phyloP scores from a whole-genome alignment of 1,140 invertebrate species.

The Pararge aegeria region DNA sequence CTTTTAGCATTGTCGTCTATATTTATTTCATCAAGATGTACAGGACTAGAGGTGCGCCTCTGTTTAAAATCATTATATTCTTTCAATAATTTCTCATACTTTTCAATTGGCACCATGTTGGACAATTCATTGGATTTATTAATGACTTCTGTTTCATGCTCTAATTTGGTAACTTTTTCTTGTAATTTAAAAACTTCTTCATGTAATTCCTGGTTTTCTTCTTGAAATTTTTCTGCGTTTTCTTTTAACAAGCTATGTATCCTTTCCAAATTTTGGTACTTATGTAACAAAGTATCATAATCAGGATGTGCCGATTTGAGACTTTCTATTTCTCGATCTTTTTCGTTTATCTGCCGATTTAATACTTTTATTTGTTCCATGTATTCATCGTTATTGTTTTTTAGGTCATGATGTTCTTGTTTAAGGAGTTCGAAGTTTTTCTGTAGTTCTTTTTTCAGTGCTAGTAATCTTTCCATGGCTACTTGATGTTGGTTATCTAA shows the following conservation, averaged over 20 bases:
- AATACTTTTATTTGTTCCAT: conserved; percentile 68
- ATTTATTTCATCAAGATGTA: conserved; percentile 68
- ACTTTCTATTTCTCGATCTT: conserved; percentile 65
- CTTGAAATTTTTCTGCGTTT: conserved; percentile 71
- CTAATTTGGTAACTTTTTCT: conserved; percentile 71
- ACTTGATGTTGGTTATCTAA: conserved; percentile 86
- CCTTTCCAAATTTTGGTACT: conserved; percentile 75
- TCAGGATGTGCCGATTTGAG: conserved; percentile 49
- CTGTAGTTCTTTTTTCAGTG: conserved; percentile 83
- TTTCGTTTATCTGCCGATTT: conserved; percentile 72
- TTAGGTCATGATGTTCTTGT: conserved; percentile 79
- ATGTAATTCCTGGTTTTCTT: conserved; percentile 76
- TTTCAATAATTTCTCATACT: conserved; percentile 73
- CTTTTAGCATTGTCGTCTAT: conserved; percentile 80
- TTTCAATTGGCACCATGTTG: conserved; percentile 59
- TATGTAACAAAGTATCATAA: conserved; percentile 66
- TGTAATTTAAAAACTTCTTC: conserved; percentile 77
- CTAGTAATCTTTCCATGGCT: conserved; percentile 83
- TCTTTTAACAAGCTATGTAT: conserved; percentile 68
- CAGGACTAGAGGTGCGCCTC: conserved; percentile 53
- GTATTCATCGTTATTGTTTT: conserved; percentile 75
- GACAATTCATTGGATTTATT: conserved; percentile 44
- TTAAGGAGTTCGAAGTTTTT: conserved; percentile 81
- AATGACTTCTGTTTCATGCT: conserved; percentile 61
- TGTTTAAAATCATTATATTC: conserved; percentile 67